phyloP scores from a whole-genome alignment of 2,113 vertebrate species.

The Lepisosteus osseus region DNA sequence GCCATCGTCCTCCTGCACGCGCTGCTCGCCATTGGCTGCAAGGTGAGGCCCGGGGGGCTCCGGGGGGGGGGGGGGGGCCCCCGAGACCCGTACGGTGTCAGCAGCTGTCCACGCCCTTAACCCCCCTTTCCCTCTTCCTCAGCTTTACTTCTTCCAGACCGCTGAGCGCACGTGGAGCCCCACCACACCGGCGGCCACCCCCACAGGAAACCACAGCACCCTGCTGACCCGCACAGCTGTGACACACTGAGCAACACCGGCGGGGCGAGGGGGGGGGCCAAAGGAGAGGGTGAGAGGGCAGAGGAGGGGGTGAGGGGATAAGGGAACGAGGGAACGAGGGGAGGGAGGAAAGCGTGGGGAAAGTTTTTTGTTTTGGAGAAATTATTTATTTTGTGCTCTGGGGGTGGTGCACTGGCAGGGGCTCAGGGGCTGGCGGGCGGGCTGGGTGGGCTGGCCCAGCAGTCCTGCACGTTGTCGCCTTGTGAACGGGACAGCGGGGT shows the following conservation, averaged over 20 bases:
- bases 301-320: neutral
- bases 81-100: neutral
- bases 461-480: too few relatives aligned
- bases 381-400: too few relatives aligned
- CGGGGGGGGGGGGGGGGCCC: neutral
- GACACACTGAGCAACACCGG: neutral
- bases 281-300: neutral
- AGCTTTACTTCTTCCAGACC: conserved; percentile 66
- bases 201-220: neutral
- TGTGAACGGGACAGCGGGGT: too few relatives aligned
- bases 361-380: too few relatives aligned
- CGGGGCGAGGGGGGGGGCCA: neutral
- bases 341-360: too few relatives aligned
- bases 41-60: conserved; percentile 52
- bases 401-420: too few relatives aligned
- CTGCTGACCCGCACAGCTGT: neutral
- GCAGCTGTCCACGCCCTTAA: neutral
- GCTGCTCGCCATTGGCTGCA: conserved; percentile 77
- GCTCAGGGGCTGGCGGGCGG: too few relatives aligned
- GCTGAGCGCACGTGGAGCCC: neutral
- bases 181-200: neutral
- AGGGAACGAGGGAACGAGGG: too few relatives aligned
- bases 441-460: too few relatives aligned
- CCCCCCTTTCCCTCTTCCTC: conserved; percentile 19
- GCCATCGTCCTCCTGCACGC: conserved; percentile 67